Conservation (phyloP, 2,797 vertebrate genomes). For the Synaphobranchus kaupii region DNA sequence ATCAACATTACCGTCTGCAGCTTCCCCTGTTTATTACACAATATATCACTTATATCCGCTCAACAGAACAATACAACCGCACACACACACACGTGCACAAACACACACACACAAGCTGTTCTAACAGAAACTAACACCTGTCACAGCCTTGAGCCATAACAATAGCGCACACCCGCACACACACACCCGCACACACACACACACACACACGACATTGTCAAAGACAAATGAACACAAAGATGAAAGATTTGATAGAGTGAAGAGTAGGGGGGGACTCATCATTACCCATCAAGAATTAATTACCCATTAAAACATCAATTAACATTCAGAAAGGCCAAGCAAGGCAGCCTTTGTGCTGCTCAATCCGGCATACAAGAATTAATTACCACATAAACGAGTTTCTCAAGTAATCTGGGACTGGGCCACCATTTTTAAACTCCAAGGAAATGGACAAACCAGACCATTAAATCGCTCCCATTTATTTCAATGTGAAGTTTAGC, state of each 20-base stretch:
- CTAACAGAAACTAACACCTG: background rate
- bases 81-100: background rate
- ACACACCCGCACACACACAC: background rate
- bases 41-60: background rate
- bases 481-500: background rate
- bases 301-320: constrained; percentile 25
- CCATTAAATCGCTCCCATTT: background rate
- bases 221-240: constrained; percentile 3
- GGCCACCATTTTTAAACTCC: background rate
- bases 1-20: background rate
- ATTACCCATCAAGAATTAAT: constrained; percentile 22
- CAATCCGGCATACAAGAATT: constrained; percentile 7
- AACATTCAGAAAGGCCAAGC: background rate
- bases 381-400: constrained; percentile 16
- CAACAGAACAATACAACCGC: background rate
- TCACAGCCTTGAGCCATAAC: constrained; percentile 4
- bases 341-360: constrained; percentile 6
- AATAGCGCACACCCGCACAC: background rate
- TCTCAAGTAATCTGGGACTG: background rate
- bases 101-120: background rate
- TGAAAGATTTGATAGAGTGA: background rate
- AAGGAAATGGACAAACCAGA: background rate
- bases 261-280: background rate
- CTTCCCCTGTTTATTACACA: background rate
- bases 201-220: background rate